Evolutionary conservation across 1,140 invertebrate species (phyloP).

Genomic region (Lithobius niger): DNA sequence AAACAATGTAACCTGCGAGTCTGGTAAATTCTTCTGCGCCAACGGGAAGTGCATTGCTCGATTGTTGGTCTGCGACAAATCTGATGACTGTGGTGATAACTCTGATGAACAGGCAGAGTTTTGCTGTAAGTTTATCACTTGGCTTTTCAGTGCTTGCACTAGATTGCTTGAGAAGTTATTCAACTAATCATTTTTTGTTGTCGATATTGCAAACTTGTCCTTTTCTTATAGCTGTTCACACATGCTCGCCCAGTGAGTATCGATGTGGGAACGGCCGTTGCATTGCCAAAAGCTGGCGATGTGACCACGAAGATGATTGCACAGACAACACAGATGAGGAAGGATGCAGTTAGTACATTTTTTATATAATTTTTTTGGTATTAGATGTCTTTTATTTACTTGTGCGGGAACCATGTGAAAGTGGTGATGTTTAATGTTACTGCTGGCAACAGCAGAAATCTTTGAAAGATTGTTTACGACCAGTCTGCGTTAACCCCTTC

Average conservation of each 20-base stretch:
- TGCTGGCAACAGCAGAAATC: too few relatives aligned
- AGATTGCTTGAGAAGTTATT: too few relatives aligned
- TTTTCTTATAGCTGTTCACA: slow-evolving; percentile 59
- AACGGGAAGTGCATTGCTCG: slow-evolving; percentile 90
- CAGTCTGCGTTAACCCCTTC: too few relatives aligned
- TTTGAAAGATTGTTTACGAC: too few relatives aligned
- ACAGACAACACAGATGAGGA: slow-evolving; percentile 81
- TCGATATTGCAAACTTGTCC: neutral
- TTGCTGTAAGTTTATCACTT: slow-evolving; percentile 57
- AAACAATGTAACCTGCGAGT: slow-evolving; percentile 74
- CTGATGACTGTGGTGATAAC: slow-evolving; percentile 87
- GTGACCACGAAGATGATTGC: slow-evolving; percentile 90
- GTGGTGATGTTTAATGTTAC: too few relatives aligned
- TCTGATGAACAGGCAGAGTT: slow-evolving; percentile 86
- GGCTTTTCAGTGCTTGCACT: too few relatives aligned
- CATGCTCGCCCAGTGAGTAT: slow-evolving; percentile 83
- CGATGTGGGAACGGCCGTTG: slow-evolving; percentile 86
- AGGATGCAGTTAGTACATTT: slow-evolving; percentile 50
- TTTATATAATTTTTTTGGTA: too few relatives aligned
- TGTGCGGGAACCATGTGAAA: too few relatives aligned
- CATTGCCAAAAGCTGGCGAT: slow-evolving; percentile 89
- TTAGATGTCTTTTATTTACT: too few relatives aligned
- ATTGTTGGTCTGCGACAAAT: slow-evolving; percentile 93
- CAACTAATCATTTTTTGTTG: too few relatives aligned
- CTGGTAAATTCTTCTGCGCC: slow-evolving; percentile 76